phyloP scores from a whole-genome alignment of 2,113 vertebrate genomes.

The western clawed frog (Xenopus tropicalis) region UCB_Xtro_10.0 CM004448.2:90125501-90126000 shows the following conservation, averaged over 20 bases:
- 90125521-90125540: conserved; percentile 69
- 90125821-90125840: conserved; percentile 55
- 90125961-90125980: neutral
- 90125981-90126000: conserved; percentile 5
- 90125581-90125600: conserved; percentile 54
- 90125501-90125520: conserved; percentile 77
- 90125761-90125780: conserved; percentile 28
- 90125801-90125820: conserved; percentile 42
- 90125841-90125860: conserved; percentile 53
- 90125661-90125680: conserved; percentile 45
- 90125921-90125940: conserved; percentile 17
- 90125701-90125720: neutral
- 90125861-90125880: conserved; percentile 59
- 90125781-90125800: conserved; percentile 67
- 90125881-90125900: conserved; percentile 55
- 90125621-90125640: conserved; percentile 50
- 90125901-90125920: conserved; percentile 48
- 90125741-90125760: conserved; percentile 33
- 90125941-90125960: conserved; percentile 38
- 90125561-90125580: conserved; percentile 53
- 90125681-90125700: conserved; percentile 37
- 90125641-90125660: conserved; percentile 49
- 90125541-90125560: conserved; percentile 60
- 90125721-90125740: conserved; percentile 28
- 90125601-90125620: conserved; percentile 53